These are phyloP conservation scores for Oryctes rhinoceros DNA, from an alignment of 1,140 invertebrate genomes.

Conservation along the genomic window DNA sequence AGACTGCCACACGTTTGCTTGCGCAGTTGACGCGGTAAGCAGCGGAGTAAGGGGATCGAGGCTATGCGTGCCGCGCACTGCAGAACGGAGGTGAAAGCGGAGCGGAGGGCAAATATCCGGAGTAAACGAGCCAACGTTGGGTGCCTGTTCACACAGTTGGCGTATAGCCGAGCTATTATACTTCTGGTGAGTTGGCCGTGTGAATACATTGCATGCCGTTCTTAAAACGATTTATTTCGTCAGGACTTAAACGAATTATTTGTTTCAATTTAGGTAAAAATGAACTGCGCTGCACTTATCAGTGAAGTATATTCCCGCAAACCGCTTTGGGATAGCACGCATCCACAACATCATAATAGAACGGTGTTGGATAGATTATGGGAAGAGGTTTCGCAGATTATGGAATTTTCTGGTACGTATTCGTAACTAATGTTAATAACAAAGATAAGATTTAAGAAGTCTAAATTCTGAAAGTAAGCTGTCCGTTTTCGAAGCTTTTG, in stretches of 20 bases:
- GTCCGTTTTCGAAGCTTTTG: too few species aligned
- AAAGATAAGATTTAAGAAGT: too few species aligned
- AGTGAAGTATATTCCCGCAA: background rate
- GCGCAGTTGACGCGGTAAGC: background rate
- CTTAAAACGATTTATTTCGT: too few species aligned
- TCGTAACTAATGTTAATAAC: too few species aligned
- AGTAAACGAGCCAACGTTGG: conserved; percentile 8
- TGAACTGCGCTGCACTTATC: background rate
- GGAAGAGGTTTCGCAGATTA: background rate
- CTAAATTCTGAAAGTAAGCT: too few species aligned
- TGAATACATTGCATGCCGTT: too few species aligned
- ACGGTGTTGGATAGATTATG: background rate
- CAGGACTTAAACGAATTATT: background rate
- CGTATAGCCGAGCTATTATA: background rate
- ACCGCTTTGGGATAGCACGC: conserved; percentile 5
- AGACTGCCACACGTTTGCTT: background rate
- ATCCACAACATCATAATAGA: conserved; percentile 18
- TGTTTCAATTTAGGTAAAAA: background rate
- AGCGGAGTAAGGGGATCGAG: background rate
- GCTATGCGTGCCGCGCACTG: background rate
- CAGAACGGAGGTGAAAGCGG: conserved; percentile 6
- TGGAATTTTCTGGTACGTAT: background rate
- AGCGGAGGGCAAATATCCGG: conserved; percentile 10
- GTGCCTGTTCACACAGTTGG: conserved; percentile 5
- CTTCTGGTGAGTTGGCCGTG: background rate